Evolutionary conservation across 2,797 vertebrate species (phyloP), one percentile per base, ranked within the genome.

Genomic region (Rallus crepitans): DNA sequence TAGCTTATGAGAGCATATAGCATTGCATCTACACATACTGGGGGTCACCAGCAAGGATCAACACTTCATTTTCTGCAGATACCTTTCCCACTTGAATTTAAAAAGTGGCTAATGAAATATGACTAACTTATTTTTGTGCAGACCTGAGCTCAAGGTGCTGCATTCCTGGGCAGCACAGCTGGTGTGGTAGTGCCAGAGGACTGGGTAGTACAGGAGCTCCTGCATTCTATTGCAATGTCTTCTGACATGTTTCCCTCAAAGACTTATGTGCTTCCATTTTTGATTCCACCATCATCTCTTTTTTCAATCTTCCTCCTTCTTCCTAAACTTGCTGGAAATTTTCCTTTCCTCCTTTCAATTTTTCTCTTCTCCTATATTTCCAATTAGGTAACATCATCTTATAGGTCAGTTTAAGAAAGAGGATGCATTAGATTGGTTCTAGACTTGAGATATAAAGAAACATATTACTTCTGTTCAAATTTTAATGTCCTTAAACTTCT

Each of bases 261-360:
- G 23, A 31, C 8, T 73, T 12, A 17, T 3, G 4, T 30, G 13
- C 7, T 78, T 78, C 11, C 13, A 45, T 71, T 85, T 85, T 59
- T 37, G 4, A 24, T 64, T 93, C 12, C 14, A 53, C 25, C 31
- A 15, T 37, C 15, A 40, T 37, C 28, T 20, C 5, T 0, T 0
- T 72, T 92, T 92, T 78, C 55, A 72, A 10, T 48, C 37, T 69
- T 87, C 17, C 10, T 87, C 5, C 15, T 60, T 75, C 48, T 89
- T 91, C 45, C 30, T 40, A 77, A 63, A 3, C 5, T 77, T 85
- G 23, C 24, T 59, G 30, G 31, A 77, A 65, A 76, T 27, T 33
- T 93, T 55, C 8, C 11, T 82, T 72, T 89, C 11, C 47, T 65
- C 6, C 28, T 79, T 64, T 77, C 39, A 45, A 0, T 42, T 76